These are phyloP conservation scores for Pseudeuparius sepicola DNA, from an alignment of 2,888 invertebrate genomes.

Conservation along the genomic window DNA sequence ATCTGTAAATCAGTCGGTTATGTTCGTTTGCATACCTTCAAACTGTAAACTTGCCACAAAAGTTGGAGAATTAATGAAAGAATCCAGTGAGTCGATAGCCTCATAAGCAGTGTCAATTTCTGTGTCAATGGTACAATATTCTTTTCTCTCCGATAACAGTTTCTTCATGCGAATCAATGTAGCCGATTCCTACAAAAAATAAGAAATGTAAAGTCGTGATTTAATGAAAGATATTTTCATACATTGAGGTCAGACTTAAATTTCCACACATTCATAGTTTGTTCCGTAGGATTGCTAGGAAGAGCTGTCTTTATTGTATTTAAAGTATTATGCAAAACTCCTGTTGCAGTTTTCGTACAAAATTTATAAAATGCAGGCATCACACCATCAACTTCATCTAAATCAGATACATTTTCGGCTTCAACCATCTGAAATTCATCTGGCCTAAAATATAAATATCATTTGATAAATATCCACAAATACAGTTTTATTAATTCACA, in stretches of 20 bases:
- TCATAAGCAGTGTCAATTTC: constrained; percentile 52
- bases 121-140: constrained; percentile 36
- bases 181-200: constrained; percentile 35
- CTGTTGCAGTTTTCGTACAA: constrained; percentile 67
- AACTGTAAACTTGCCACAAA: constrained; percentile 25
- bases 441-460: constrained; percentile 15
- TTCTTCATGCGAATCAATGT: constrained; percentile 42
- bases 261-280: constrained; percentile 16
- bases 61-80: constrained; percentile 28
- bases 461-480: constrained; percentile 2
- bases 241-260: constrained; percentile 15
- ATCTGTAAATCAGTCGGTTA: constrained; percentile 6
- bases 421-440: constrained; percentile 25
- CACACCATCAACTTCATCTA: constrained; percentile 35
- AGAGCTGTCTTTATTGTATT: constrained; percentile 66
- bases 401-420: constrained; percentile 23
- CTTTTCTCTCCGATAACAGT: constrained; percentile 46
- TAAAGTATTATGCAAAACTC: constrained; percentile 57
- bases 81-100: constrained; percentile 49
- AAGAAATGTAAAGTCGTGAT: constrained; percentile 9
- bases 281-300: constrained; percentile 39
- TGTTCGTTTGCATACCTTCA: constrained; percentile 27
- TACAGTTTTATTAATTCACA: constrained; percentile 27
- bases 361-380: constrained; percentile 46
- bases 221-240: constrained; percentile 3